Evolutionary conservation across 2,113 vertebrate species (phyloP), one percentile per base, ranked within the genome.

Genomic region (Neogobius melanostomus): DNA sequence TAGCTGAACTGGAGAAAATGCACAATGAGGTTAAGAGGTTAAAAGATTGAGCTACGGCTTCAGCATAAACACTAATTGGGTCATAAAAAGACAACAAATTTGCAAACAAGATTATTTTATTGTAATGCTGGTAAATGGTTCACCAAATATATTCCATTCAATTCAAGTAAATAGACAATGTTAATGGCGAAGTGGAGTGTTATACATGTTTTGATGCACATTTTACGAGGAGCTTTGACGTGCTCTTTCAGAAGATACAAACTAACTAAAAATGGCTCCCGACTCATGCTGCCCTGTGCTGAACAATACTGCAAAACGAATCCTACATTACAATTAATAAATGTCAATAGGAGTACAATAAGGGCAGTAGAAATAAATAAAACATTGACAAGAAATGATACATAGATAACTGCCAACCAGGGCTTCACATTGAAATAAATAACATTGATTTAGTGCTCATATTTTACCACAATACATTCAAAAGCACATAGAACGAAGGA

Each of bases 361-460:
- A 54, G 62, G 49, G 70, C 17, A 68, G 76, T 43, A 71, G 56
- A 89, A 88, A 90, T 88, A 91, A 90, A 90, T 89, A 67, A 85
- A 83, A 61, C 72, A 44, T 61, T 45, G 42, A 61, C 82, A 86
- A 28, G 66, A 82, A 79, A 70, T 60, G 66, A 47, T 42, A 78
- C 69, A 56, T 11, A 82, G 57, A 73, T 53, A 63, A 68, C 11
- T 77, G 90, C 88, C 90, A 83, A 89, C 90, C 90, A 88, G 90
- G 90, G 90, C 90, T 85, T 91, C 85, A 88, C 88, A 86, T 87
- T 91, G 5, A 86, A 89, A 91, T 91, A 91, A 91, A 91, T 90
- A 91, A 89, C 76, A 82, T 72, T 80, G 71, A 76, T 74, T 83
- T 52, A 68, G 66, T 71, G 67, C 54, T 88, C 80, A 84, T 85